These are phyloP conservation scores for Lepeophtheirus salmonis DNA, from an alignment of 1,140 invertebrate species.

Conservation along the genomic window DNA sequence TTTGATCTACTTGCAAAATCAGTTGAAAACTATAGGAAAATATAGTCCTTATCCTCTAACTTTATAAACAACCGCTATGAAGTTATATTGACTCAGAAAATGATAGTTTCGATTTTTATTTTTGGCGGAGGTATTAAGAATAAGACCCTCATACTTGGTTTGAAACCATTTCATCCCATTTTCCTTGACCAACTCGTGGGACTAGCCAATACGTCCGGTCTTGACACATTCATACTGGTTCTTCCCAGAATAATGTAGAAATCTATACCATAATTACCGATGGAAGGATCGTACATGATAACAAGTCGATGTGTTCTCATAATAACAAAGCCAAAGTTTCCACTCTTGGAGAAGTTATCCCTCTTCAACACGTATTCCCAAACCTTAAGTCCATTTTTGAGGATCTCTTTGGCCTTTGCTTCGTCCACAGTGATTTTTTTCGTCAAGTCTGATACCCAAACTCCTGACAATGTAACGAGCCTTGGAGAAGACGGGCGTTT, in stretches of 20 bases:
- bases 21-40: too few relatives aligned
- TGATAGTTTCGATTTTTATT: too few relatives aligned
- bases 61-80: too few relatives aligned
- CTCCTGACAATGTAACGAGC: conserved; percentile 95
- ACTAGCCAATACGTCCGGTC: conserved; percentile 73
- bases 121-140: too few relatives aligned
- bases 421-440: conserved; percentile 99
- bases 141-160: conserved; percentile 56
- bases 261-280: conserved; percentile 98
- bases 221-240: conserved; percentile 54
- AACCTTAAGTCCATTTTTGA: conserved; percentile 93
- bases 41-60: too few relatives aligned
- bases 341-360: conserved; percentile 93
- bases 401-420: conserved; percentile 95
- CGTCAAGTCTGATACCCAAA: conserved; percentile 98
- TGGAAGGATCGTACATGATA: conserved; percentile 98
- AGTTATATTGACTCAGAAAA: too few relatives aligned
- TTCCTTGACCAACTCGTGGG: conserved; percentile 82
- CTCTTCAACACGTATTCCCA: conserved; percentile 94
- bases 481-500: conserved; percentile 97
- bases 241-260: conserved; percentile 96
- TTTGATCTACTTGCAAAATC: too few relatives aligned
- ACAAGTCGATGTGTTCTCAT: conserved; percentile 99
- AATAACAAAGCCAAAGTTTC: conserved; percentile 99
- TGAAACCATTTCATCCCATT: conserved; percentile 99